phyloP scores from a whole-genome alignment of 2,888 invertebrate genomes.

The Acanthococcus lagerstroemiae region DNA sequence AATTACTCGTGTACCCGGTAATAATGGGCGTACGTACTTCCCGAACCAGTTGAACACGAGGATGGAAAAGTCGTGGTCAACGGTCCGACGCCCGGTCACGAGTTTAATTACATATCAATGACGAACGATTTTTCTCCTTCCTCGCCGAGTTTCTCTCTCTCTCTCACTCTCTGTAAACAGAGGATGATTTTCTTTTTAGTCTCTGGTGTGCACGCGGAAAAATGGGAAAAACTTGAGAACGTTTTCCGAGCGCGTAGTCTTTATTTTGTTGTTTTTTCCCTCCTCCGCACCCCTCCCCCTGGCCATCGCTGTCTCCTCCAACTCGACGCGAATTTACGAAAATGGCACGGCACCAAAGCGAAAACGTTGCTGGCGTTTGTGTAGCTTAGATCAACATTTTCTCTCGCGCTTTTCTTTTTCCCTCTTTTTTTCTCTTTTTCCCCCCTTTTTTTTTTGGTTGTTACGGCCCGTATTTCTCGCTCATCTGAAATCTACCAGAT shows the following conservation, averaged over 20 bases:
- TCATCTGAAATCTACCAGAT: background rate
- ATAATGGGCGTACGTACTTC: background rate
- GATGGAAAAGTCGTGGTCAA: background rate
- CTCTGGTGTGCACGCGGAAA: too few species aligned
- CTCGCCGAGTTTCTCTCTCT: background rate
- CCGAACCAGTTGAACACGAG: background rate
- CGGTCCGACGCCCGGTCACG: background rate
- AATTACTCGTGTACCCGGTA: background rate
- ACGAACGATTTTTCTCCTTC: too few species aligned
- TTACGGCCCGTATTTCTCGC: background rate
- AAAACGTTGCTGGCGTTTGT: too few species aligned
- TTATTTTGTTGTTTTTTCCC: background rate
- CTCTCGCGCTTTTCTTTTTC: background rate
- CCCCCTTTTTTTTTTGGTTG: background rate
- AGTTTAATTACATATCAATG: background rate
- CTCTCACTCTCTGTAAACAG: background rate
- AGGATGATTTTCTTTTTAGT: background rate
- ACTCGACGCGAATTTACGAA: too few species aligned
- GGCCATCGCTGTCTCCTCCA: too few species aligned
- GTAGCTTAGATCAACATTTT: background rate
- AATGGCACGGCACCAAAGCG: too few species aligned
- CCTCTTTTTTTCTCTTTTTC: background rate
- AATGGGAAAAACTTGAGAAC: background rate
- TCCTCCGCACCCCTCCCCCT: too few species aligned
- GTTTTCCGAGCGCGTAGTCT: background rate